Percentiles rank a stretch among this genome's conserved stretches.
Conservation (phyloP, 1,140 invertebrate species). For the Nasonia giraulti region DNA sequence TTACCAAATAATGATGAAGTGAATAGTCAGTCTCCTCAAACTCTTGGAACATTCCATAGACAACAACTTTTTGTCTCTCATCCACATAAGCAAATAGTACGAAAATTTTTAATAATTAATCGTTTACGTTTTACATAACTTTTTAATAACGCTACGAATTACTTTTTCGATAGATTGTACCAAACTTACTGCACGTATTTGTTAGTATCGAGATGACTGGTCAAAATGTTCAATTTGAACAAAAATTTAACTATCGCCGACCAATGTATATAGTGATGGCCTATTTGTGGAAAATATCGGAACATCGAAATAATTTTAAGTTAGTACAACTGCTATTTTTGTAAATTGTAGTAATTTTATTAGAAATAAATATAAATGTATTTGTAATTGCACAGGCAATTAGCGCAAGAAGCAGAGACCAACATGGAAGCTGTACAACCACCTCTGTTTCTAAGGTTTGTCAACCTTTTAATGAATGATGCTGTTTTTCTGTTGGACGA, state of each 20-base stretch:
- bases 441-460: slow-evolving; percentile 93
- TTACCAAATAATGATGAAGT: slow-evolving; percentile 80
- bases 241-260: slow-evolving; percentile 96
- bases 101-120: slow-evolving; percentile 26
- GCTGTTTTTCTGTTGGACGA: slow-evolving; percentile 96
- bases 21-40: slow-evolving; percentile 75
- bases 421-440: slow-evolving; percentile 93
- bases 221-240: slow-evolving; percentile 95
- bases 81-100: slow-evolving; percentile 80
- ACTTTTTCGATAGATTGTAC: slow-evolving; percentile 76
- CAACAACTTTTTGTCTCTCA: slow-evolving; percentile 87
- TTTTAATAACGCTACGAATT: slow-evolving; percentile 13
- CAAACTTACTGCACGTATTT: slow-evolving; percentile 90
- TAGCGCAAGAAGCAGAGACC: slow-evolving; percentile 87
- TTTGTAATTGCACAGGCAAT: slow-evolving; percentile 55
- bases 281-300: slow-evolving; percentile 90
- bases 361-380: slow-evolving; percentile 19
- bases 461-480: slow-evolving; percentile 97
- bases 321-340: slow-evolving; percentile 69
- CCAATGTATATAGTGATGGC: slow-evolving; percentile 97
- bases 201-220: slow-evolving; percentile 98
- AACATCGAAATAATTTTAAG: slow-evolving; percentile 85
- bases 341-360: slow-evolving; percentile 4
- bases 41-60: slow-evolving; percentile 79
- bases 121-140: slow-evolving; percentile 8